A percentile compares a stretch with the other conserved stretches of the same genome.
phyloP scores from a whole-genome alignment of 2,113 vertebrate species.

The Rhinolophus ferrumequinum region DNA sequence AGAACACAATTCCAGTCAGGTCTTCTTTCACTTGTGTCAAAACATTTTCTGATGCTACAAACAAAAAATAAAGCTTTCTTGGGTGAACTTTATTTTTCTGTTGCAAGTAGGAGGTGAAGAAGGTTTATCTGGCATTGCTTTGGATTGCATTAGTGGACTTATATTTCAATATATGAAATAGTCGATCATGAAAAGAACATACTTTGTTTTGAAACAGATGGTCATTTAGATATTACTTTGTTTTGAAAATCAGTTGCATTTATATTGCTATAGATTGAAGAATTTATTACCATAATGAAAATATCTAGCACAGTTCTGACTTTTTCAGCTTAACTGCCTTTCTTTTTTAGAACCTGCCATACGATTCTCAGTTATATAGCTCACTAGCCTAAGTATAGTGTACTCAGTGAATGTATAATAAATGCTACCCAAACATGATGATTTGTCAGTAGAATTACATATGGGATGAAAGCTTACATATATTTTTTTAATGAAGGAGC shows the following conservation, averaged over 20 bases:
- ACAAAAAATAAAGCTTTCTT: slow-evolving; percentile 63
- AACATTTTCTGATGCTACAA: slow-evolving; percentile 46
- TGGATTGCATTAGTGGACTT: not conserved
- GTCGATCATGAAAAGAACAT: not conserved
- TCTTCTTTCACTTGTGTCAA: slow-evolving; percentile 49
- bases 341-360: not conserved
- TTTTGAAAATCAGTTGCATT: not conserved
- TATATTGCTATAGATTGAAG: not conserved
- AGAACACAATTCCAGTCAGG: not conserved
- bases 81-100: slow-evolving; percentile 60
- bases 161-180: not conserved
- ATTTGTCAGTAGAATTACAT: not conserved
- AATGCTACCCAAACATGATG: not conserved
- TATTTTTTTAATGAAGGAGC: not conserved
- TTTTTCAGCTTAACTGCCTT: not conserved
- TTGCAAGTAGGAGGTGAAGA: slow-evolving; percentile 44
- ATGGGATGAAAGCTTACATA: not conserved
- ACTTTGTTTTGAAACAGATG: not conserved
- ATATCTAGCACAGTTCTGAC: not conserved
- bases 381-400: not conserved
- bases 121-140: slow-evolving; percentile 49
- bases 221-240: not conserved
- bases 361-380: not conserved
- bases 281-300: not conserved
- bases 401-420: not conserved